Evolutionary conservation across 2,888 invertebrate species (phyloP), one percentile per base, ranked within the genome.

Genomic region (Ferrisia virgata): DNA sequence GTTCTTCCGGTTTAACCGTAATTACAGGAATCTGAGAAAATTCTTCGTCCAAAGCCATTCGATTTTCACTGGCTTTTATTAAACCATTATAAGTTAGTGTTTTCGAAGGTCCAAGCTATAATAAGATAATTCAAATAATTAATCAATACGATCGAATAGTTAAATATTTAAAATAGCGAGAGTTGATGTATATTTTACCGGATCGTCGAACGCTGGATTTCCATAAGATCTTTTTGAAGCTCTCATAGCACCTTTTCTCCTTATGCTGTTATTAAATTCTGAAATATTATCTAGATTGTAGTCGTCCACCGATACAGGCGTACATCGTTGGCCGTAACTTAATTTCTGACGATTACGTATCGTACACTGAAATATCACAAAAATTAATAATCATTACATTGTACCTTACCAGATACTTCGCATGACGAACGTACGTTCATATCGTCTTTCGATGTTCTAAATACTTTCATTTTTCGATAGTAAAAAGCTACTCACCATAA

Each of bases 271-370:
- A 87, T 93, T 93, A 88, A 92, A 92, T 5, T 95, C 94, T 6
- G 96, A 96, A 33, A 96, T 94, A 88, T 95, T 96, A 89, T 96
- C 96, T 88, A 96, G 90, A 87, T 95, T 96, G 89, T 96, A 96
- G 13, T 95, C 95, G 87, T 96, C 96, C 87, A 96, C 89, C 25
- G 95, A 94, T 0, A 96, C 96, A 0, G 96, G 96, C 0, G 94
- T 94, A 87, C 96, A 96, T 84, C 96, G 92, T 89, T 96, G 95
- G 0, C 95, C 95, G 87, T 95, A 95, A 86, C 93, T 93, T 18
- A 94, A 92, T 86, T 94, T 93, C 85, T 95, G 94, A 6, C 96
- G 92, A 86, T 95, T 94, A 82, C 94, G 92, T 89, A 96, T 94
- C 36, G 36, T 76, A 33, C 82, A 81, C 85, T 81, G 47, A 36